These are phyloP conservation scores for Engraulis encrasicolus DNA, from an alignment of 2,113 vertebrate genomes.

Conservation along the genomic window DNA sequence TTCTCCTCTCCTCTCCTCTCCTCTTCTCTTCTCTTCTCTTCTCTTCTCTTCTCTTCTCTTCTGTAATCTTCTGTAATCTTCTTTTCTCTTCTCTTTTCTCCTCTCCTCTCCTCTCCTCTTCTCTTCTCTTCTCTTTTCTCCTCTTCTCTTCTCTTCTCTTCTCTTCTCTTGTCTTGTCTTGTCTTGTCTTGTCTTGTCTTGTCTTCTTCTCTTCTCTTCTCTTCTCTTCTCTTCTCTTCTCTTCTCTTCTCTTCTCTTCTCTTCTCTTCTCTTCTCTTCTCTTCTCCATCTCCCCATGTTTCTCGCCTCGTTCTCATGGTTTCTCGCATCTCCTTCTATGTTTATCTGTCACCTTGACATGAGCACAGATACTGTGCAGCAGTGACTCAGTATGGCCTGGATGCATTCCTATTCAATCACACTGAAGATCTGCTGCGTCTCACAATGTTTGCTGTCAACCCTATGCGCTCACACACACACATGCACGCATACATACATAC, in stretches of 20 bases:
- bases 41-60: conserved; percentile 3
- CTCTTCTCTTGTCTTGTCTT: neutral
- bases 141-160: neutral
- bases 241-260: too few species aligned
- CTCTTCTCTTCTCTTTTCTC: too few species aligned
- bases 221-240: too few species aligned
- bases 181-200: conserved; percentile 18
- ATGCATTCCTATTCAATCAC: neutral
- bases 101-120: neutral
- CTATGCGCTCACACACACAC: too few species aligned
- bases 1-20: neutral
- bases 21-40: conserved; percentile 4
- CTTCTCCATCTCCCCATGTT: neutral
- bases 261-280: too few species aligned
- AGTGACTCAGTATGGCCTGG: neutral
- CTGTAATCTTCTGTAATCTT: too few species aligned
- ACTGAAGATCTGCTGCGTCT: neutral
- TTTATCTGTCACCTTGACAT: neutral
- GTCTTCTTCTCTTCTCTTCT: too few species aligned
- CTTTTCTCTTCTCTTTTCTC: neutral
- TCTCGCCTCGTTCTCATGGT: neutral
- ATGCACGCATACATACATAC: too few species aligned
- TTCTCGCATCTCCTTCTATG: neutral
- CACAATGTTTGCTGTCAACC: too few species aligned
- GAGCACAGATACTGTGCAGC: neutral